Percentiles rank a stretch among this genome's conserved stretches.
These are phyloP conservation scores for Enteromius afrohamiltoni DNA, from an alignment of 2,797 vertebrate species.

Conservation along the genomic window DNA sequence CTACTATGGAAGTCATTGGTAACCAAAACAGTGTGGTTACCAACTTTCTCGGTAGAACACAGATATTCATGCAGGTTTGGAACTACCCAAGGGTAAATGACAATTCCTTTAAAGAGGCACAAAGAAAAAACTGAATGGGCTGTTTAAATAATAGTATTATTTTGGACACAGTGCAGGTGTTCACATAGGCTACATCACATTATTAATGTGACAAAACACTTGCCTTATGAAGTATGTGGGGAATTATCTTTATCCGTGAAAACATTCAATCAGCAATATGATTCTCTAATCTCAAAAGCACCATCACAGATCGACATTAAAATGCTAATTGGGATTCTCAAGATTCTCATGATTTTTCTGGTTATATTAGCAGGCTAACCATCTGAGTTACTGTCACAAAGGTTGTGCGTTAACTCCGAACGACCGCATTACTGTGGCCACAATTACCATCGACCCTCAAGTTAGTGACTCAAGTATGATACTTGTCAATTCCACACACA, in stretches of 20 bases:
- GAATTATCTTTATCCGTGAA: slow-evolving; percentile 5
- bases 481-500: neutral
- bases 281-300: slow-evolving; percentile 25
- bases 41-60: no score
- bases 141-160: slow-evolving; percentile 8
- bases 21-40: no score
- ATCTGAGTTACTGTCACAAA: neutral
- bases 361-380: neutral
- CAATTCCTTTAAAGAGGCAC: neutral
- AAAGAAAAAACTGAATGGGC: no score
- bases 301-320: slow-evolving; percentile 11
- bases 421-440: neutral
- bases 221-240: neutral
- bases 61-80: no score
- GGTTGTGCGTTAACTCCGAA: neutral
- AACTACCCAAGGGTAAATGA: no score
- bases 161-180: neutral
- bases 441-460: neutral
- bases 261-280: neutral
- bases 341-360: neutral
- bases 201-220: neutral
- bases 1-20: no score
- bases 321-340: neutral
- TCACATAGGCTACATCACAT: neutral
- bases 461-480: neutral